Evolutionary conservation across 2,113 vertebrate species (phyloP).

Genomic region (Eupsittula cactorum): DNA sequence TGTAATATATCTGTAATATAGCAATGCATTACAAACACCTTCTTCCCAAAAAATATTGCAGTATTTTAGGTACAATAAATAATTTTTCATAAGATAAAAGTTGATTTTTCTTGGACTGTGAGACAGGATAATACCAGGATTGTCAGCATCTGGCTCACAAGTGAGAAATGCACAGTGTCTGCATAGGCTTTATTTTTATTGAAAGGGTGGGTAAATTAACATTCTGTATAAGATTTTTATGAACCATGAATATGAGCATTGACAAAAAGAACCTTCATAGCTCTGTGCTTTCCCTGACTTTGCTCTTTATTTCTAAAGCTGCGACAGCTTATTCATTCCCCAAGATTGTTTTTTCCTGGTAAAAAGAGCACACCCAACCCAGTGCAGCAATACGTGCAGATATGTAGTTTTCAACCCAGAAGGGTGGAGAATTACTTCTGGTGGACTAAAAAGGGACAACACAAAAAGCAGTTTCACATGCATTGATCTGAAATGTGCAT

Average conservation of each 20-base stretch:
- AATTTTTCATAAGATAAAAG: not conserved
- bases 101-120: not conserved
- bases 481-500: not conserved
- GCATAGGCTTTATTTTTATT: not conserved
- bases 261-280: not conserved
- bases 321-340: conserved; percentile 16
- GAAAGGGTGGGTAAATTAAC: not conserved
- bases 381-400: not conserved
- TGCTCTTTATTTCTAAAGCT: not conserved
- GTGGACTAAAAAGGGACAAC: not conserved
- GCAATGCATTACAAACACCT: not conserved
- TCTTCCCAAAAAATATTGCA: not conserved
- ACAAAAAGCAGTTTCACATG: not conserved
- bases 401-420: not conserved
- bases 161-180: not conserved
- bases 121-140: not conserved
- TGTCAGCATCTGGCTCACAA: not conserved
- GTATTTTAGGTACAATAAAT: not conserved
- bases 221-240: conserved; percentile 22
- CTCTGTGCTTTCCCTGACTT: not conserved
- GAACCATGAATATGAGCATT: not conserved
- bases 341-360: not conserved
- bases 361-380: conserved; percentile 2
- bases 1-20: not conserved
- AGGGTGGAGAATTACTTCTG: not conserved